phyloP scores from a whole-genome alignment of 2,113 vertebrate genomes.

The Pygoscelis adeliae region DNA sequence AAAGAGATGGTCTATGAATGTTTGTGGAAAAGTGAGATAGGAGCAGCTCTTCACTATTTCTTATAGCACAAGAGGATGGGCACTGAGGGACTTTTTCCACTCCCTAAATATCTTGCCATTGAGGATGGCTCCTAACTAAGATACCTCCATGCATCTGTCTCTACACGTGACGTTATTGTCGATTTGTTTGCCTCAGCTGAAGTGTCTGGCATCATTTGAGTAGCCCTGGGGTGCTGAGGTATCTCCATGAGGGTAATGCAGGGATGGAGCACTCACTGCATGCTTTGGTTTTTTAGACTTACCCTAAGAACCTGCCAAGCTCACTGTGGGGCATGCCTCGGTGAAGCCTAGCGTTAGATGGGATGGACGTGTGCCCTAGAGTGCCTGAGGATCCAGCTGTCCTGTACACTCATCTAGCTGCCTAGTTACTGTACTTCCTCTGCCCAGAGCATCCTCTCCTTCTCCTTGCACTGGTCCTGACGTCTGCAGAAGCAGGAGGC shows the following conservation, averaged over 20 bases:
- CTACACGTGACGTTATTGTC: rapidly evolving
- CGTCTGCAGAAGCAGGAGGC: neutral
- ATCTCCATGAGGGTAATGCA: neutral
- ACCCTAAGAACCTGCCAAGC: neutral
- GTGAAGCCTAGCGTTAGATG: neutral
- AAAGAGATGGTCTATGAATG: neutral
- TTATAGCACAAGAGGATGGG: neutral
- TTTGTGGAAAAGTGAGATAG: neutral
- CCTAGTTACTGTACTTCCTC: neutral
- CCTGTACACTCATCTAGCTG: neutral
- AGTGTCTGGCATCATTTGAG: neutral
- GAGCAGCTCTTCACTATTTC: neutral
- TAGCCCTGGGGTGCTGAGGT: neutral
- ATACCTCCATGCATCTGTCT: neutral
- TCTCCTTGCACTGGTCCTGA: neutral
- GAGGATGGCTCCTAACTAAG: neutral
- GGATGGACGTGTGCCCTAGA: neutral
- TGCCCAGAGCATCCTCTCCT: neutral
- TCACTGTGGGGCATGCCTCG: rapidly evolving
- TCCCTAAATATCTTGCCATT: neutral
- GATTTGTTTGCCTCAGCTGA: neutral
- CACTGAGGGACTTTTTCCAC: neutral
- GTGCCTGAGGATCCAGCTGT: neutral
- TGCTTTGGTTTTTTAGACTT: neutral
- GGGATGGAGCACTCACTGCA: neutral